Evolutionary conservation across 2,888 invertebrate species (phyloP).

Genomic region (Acanthosepion esculentum): DNA sequence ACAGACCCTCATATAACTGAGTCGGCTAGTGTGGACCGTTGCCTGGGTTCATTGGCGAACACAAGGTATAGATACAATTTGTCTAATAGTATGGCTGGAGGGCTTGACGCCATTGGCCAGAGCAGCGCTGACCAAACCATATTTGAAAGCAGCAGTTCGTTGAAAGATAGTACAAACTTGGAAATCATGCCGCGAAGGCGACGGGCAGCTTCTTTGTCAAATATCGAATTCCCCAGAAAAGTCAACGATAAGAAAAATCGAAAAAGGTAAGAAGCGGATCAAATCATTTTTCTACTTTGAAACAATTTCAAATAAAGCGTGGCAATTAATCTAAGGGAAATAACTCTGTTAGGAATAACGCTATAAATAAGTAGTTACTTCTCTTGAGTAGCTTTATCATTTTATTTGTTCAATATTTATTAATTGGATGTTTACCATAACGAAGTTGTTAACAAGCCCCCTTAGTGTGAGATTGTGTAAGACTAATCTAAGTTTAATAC

Average conservation of each 20-base stretch:
- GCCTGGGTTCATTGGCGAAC: not conserved
- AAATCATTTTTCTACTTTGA: too few species aligned
- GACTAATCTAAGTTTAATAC: too few species aligned
- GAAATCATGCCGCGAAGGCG: not conserved
- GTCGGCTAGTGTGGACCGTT: not conserved
- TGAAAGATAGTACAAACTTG: not conserved
- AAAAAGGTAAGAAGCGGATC: constrained; percentile 6
- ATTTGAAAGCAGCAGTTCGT: not conserved
- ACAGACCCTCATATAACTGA: not conserved
- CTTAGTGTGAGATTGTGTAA: too few species aligned
- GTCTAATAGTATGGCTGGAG: constrained; percentile 35
- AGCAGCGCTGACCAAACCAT: not conserved
- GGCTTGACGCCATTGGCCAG: not conserved
- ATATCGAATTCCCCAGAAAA: constrained; percentile 24
- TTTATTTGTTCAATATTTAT: too few species aligned
- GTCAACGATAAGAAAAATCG: not conserved
- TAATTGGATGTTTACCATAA: too few species aligned
- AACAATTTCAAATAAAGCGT: too few species aligned
- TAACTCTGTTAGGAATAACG: too few species aligned
- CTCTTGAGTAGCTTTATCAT: too few species aligned
- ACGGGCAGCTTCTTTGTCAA: constrained; percentile 38
- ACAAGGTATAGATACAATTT: not conserved
- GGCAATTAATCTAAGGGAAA: too few species aligned
- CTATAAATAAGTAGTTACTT: too few species aligned
- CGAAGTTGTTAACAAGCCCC: too few species aligned